These are phyloP conservation scores for Discoglossus pictus DNA, from an alignment of 2,797 vertebrate genomes.

Conservation along the genomic window DNA sequence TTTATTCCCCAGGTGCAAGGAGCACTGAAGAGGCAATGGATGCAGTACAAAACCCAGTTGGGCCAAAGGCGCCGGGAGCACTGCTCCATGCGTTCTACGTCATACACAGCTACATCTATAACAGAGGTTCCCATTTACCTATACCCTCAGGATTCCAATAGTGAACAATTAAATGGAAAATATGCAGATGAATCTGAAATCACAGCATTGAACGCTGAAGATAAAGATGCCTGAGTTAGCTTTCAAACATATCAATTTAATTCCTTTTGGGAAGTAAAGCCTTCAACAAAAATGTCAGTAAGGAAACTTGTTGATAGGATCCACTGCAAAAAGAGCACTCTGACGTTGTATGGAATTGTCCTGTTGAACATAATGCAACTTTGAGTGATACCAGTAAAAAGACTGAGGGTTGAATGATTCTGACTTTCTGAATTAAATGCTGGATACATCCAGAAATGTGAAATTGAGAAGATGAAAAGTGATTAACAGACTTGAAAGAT, in stretches of 20 bases:
- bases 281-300: slow-evolving; percentile 42
- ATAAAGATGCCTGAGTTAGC: slow-evolving; percentile 76
- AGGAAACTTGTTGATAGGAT: slow-evolving; percentile 26
- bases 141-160: slow-evolving; percentile 81
- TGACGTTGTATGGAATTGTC: slow-evolving; percentile 32
- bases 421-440: slow-evolving; percentile 57
- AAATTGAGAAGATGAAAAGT: slow-evolving; percentile 50
- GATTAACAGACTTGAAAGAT: slow-evolving; percentile 53
- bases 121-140: slow-evolving; percentile 85
- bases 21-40: slow-evolving; percentile 89
- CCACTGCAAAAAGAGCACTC: slow-evolving; percentile 10
- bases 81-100: slow-evolving; percentile 84
- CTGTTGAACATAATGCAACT: slow-evolving; percentile 28
- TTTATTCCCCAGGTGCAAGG: slow-evolving; percentile 80
- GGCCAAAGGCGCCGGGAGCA: slow-evolving; percentile 83
- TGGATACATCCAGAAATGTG: slow-evolving; percentile 38
- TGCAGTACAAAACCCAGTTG: slow-evolving; percentile 87
- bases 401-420: slow-evolving; percentile 49
- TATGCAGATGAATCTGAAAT: slow-evolving; percentile 77
- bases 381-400: slow-evolving; percentile 53
- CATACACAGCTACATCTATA: slow-evolving; percentile 87
- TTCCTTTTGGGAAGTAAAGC: slow-evolving; percentile 54
- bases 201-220: slow-evolving; percentile 79
- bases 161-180: slow-evolving; percentile 77
- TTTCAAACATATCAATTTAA: slow-evolving; percentile 38